Percentiles rank a stretch among this genome's conserved stretches.
phyloP scores from a whole-genome alignment of 2,888 invertebrate genomes.

The Syritta pipiens region DNA sequence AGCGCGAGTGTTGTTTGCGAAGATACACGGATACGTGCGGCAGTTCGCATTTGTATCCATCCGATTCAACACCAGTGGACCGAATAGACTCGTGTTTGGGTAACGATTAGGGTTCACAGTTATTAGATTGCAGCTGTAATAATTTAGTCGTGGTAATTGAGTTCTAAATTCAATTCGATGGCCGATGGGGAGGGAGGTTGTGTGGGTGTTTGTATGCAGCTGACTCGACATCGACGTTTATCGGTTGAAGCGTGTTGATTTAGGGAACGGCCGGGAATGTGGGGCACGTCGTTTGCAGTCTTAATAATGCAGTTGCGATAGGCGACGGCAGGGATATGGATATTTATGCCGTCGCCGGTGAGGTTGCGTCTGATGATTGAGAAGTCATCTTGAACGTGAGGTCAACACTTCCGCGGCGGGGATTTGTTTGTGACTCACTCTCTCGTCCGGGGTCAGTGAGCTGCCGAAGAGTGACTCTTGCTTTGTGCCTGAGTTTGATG shows the following conservation, averaged over 20 bases:
- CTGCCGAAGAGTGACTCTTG: too few species aligned
- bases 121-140: constrained; percentile 69
- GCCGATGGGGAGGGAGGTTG: constrained; percentile 11
- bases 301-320: constrained; percentile 32
- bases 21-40: constrained; percentile 51
- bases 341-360: too few species aligned
- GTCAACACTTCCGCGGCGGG: too few species aligned
- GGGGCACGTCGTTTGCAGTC: constrained; percentile 29
- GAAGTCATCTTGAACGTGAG: too few species aligned
- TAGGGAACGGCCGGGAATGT: constrained; percentile 42
- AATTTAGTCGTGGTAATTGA: constrained; percentile 68
- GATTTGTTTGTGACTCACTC: too few species aligned
- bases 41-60: constrained; percentile 43
- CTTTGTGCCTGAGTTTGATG: too few species aligned
- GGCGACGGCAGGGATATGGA: constrained; percentile 10
- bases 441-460: too few species aligned
- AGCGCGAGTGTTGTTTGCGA: constrained; percentile 55
- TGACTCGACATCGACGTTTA: not conserved
- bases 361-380: too few species aligned
- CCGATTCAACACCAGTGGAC: not conserved
- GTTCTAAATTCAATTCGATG: constrained; percentile 54
- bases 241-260: constrained; percentile 52
- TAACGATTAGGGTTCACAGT: constrained; percentile 69
- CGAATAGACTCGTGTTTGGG: constrained; percentile 62
- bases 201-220: not conserved